phyloP scores from a whole-genome alignment of 2,113 vertebrate species.

The Calyptomena viridis region DNA sequence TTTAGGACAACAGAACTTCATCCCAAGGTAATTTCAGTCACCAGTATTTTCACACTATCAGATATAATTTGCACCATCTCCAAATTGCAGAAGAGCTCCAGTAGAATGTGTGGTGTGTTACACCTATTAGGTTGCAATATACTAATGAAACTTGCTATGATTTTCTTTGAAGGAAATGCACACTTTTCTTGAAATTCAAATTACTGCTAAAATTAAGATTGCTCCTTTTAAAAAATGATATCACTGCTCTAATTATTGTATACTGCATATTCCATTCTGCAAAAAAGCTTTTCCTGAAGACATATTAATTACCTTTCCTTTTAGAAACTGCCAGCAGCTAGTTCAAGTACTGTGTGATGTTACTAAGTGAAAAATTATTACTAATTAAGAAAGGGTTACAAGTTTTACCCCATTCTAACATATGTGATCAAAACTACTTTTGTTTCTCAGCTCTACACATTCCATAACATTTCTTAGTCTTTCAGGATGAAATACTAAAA shows the following conservation, averaged over 20 bases:
- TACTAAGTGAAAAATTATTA: conserved; percentile 62
- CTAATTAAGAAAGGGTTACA: conserved; percentile 45
- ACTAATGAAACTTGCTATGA: background rate
- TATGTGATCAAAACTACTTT: background rate
- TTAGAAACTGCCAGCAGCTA: conserved; percentile 43
- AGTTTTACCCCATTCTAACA: background rate
- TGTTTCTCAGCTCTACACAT: background rate
- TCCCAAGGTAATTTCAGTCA: background rate
- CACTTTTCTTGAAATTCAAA: background rate
- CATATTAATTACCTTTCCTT: conserved; percentile 61
- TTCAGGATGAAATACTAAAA: background rate
- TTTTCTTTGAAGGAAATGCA: background rate
- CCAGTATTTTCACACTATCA: background rate
- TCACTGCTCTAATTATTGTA: background rate
- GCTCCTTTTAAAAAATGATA: background rate
- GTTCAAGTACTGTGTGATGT: conserved; percentile 39
- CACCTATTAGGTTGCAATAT: background rate
- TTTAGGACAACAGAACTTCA: background rate
- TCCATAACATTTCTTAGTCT: background rate
- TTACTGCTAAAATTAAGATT: background rate
- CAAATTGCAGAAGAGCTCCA: background rate
- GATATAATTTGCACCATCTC: background rate
- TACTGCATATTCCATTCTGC: background rate
- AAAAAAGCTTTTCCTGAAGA: conserved; percentile 38
- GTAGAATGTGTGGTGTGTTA: background rate